These are phyloP conservation scores for Anguilla anguilla DNA, from an alignment of 2,797 vertebrate genomes.

Conservation along the genomic window DNA sequence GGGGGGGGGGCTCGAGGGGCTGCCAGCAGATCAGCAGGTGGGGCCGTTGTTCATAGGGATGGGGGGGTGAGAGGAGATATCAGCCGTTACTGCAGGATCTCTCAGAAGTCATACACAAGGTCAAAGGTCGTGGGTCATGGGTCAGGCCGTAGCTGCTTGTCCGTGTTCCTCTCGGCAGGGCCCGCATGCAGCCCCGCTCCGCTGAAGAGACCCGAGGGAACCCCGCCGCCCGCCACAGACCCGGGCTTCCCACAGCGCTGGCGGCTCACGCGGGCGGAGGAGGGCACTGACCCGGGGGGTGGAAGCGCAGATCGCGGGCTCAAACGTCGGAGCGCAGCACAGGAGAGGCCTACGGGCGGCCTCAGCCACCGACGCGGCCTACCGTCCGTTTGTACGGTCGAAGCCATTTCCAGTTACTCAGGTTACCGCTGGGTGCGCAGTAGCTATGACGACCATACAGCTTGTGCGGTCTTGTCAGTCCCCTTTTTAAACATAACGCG, in stretches of 20 bases:
- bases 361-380: background rate
- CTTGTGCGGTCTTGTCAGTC: background rate
- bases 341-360: background rate
- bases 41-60: too few species aligned
- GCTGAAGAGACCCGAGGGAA: background rate
- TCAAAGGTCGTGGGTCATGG: background rate
- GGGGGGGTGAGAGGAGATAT: too few species aligned
- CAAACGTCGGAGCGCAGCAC: background rate
- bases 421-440: slow-evolving; percentile 29
- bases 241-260: background rate
- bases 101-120: background rate
- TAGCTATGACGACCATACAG: slow-evolving; percentile 22
- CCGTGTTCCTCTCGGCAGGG: background rate
- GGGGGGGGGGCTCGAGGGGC: background rate
- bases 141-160: background rate
- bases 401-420: slow-evolving; percentile 29
- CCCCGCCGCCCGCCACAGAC: background rate
- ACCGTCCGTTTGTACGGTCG: background rate
- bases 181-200: background rate
- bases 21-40: background rate
- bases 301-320: background rate
- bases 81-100: too few species aligned
- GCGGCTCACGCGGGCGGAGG: background rate
- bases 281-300: background rate
- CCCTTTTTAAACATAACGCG: background rate